Evolutionary conservation across 2,888 invertebrate genomes (phyloP).

Genomic region (Epistrophe grossulariae): DNA sequence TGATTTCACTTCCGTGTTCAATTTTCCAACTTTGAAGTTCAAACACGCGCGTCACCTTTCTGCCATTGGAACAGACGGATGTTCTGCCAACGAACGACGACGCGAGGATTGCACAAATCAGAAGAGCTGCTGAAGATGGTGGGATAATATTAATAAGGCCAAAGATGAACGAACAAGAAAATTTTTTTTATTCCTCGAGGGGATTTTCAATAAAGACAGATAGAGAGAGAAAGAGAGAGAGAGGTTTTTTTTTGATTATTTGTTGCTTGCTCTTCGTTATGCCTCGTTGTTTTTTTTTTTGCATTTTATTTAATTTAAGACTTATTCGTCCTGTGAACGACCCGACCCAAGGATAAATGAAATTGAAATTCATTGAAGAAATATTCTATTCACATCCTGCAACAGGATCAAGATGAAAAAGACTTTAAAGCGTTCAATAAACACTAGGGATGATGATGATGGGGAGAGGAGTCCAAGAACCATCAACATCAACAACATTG

Average conservation of each 20-base stretch:
- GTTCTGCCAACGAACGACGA: conserved; percentile 19
- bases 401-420: conserved; percentile 56
- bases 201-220: conserved; percentile 17
- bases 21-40: conserved; percentile 71
- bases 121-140: conserved; percentile 10
- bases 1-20: conserved; percentile 75
- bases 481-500: background rate
- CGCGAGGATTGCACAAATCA: conserved; percentile 48
- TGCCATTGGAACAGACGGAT: conserved; percentile 53
- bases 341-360: conserved; percentile 74
- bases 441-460: conserved; percentile 28
- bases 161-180: conserved; percentile 48
- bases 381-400: conserved; percentile 72
- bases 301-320: conserved; percentile 71
- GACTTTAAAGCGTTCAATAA: conserved; percentile 59
- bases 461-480: conserved; percentile 4
- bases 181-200: conserved; percentile 51
- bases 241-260: conserved; percentile 17
- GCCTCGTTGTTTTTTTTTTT: background rate
- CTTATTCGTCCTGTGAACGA: conserved; percentile 62
- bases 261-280: conserved; percentile 37
- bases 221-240: background rate
- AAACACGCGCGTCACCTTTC: conserved; percentile 73
- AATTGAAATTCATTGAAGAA: conserved; percentile 75
- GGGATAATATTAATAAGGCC: conserved; percentile 66